phyloP scores from a whole-genome alignment of 1,140 invertebrate genomes.

The Lordiphosa clarofinis region DNA sequence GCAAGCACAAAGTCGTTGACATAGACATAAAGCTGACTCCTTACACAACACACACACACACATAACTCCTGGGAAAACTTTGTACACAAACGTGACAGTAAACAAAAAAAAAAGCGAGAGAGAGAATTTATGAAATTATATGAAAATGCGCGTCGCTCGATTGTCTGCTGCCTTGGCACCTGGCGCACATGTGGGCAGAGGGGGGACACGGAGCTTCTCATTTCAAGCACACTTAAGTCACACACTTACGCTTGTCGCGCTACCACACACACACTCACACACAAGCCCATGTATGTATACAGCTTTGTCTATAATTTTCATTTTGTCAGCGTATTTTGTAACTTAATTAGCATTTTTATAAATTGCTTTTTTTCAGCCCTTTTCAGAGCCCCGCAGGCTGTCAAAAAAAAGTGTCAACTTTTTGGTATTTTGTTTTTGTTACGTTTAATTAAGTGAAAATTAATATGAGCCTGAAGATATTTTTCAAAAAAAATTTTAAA shows the following conservation, averaged over 20 bases:
- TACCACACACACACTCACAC: not conserved
- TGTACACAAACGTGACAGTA: slow-evolving; percentile 42
- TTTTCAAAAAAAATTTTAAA: not conserved
- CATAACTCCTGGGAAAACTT: slow-evolving; percentile 20
- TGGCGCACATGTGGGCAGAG: slow-evolving; percentile 30
- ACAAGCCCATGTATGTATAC: slow-evolving; percentile 1
- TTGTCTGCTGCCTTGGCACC: slow-evolving; percentile 48
- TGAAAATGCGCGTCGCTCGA: slow-evolving; percentile 18
- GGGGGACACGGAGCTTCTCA: slow-evolving; percentile 19
- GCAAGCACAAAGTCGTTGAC: slow-evolving; percentile 46
- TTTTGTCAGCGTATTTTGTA: slow-evolving; percentile 65
- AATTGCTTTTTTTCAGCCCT: slow-evolving; percentile 21
- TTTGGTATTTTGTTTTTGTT: slow-evolving; percentile 15
- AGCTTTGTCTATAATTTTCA: slow-evolving; percentile 60
- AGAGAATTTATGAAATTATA: slow-evolving; percentile 4
- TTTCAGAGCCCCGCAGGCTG: slow-evolving; percentile 8
- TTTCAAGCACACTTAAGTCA: slow-evolving; percentile 47
- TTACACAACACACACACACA: slow-evolving; percentile 22
- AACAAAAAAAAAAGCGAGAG: slow-evolving; percentile 5
- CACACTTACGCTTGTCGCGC: slow-evolving; percentile 23
- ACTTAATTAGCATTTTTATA: slow-evolving; percentile 69
- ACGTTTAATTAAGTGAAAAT: slow-evolving; percentile 55
- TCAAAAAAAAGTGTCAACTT: slow-evolving; percentile 38
- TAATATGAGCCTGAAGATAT: slow-evolving; percentile 19
- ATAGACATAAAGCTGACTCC: slow-evolving; percentile 40